Base-by-base conservation (phyloP, 2,113 vertebrate species). In the Thymallus thymallus region DNA sequence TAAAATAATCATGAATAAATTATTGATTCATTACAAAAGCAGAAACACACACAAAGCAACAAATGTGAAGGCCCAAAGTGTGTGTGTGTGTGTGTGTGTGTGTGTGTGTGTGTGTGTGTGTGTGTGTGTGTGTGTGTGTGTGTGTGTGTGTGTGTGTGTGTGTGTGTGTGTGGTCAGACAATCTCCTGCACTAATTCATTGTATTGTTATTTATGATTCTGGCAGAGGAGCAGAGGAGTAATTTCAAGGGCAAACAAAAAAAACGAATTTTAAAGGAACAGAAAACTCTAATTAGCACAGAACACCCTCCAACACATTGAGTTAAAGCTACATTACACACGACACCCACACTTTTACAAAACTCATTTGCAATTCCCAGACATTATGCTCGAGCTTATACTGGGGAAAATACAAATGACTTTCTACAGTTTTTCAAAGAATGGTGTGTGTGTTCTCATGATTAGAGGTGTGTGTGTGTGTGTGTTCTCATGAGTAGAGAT, bases 281-380 rank as follows among this genome's bases (percentile, higher is more conserved):
- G 29, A 69, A 45, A 75, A 68, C 35, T 10, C 78, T 76, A 83
- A 81, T 76, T 74, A 69, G 26, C 9, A 0, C 5, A 26, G 69
- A 22, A 55, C 51, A 55, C 16, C 51, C 51, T 55, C 51, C 51
- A 64, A 64, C 23, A 64, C 62, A 67, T 45, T 67, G n/a, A 68
- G 14, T 74, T 63, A 0, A 2, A 45, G 64, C 20, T 71, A 26
- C 71, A 32, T 22, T 67, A 67, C 76, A 70, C 0, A 0, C 1
- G 79, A 60, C 29, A 61, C 41, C 73, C 26, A 29, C 48, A 69
- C 63, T n/a, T 69, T 23, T 29, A 30, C 41, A 69, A 81, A 63
- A 64, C 72, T 76, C 32, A 79, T 84, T 84, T 83, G 58, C 60
- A 62, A 77, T 78, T 79, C 71, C 73, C 73, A 75, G 63, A 80